Conservation (phyloP, 2,113 vertebrate species). For the Emydocephalus ijimae region DNA sequence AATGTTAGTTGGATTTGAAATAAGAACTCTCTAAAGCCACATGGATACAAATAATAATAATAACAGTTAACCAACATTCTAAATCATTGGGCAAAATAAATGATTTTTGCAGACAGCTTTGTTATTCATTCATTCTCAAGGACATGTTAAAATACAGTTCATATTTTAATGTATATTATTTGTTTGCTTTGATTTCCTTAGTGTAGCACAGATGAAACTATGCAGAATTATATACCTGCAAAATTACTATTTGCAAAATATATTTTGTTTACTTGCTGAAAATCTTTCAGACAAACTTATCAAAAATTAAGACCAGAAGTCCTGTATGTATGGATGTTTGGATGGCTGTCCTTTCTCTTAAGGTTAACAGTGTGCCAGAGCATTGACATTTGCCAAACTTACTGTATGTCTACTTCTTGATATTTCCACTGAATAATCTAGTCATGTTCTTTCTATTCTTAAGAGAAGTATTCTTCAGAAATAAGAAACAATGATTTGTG, state of each 20-base stretch:
- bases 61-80: not conserved
- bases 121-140: not conserved
- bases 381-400: too few relatives aligned
- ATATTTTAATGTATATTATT: not conserved
- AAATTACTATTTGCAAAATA: not conserved
- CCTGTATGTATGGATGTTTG: not conserved
- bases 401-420: not conserved
- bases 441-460: not conserved
- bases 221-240: not conserved
- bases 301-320: not conserved
- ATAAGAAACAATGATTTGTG: too few relatives aligned
- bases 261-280: not conserved
- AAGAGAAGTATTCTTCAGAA: not conserved
- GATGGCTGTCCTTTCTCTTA: not conserved
- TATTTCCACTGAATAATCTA: not conserved
- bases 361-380: not conserved
- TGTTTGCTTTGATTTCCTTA: not conserved
- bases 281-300: not conserved
- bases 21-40: not conserved
- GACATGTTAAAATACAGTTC: conserved; percentile 1
- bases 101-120: not conserved
- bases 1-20: not conserved
- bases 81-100: not conserved
- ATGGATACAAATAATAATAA: not conserved
- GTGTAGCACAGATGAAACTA: not conserved